These are phyloP conservation scores for Suricata suricatta DNA, from an alignment of 2,113 vertebrate species.

Conservation along the genomic window DNA sequence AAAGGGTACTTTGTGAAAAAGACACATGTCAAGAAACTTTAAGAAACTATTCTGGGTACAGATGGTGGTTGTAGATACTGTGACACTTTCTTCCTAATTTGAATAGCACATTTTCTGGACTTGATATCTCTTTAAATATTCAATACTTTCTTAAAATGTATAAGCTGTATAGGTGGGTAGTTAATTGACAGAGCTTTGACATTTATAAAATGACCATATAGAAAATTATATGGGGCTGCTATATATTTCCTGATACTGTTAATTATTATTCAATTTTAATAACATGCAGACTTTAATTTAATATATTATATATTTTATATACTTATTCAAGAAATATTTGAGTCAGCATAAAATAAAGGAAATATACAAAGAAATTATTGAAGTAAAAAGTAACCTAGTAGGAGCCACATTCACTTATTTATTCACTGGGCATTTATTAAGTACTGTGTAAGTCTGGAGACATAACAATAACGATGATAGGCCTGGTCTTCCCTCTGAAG, in stretches of 20 bases:
- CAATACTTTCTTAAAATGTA: neutral
- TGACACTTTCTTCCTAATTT: conserved; percentile 42
- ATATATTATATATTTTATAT: neutral
- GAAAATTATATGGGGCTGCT: neutral
- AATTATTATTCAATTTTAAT: conserved; percentile 29
- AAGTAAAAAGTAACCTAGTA: conserved; percentile 4
- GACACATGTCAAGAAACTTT: conserved; percentile 2
- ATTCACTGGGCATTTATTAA: neutral
- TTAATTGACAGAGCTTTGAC: neutral
- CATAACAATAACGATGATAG: neutral
- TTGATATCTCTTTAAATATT: neutral
- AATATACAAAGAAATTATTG: neutral
- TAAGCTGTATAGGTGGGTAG: neutral
- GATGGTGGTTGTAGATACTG: conserved; percentile 3
- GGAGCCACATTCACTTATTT: neutral
- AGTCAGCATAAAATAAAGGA: neutral
- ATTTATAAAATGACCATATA: conserved; percentile 29
- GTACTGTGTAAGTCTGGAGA: neutral
- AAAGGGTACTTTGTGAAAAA: neutral
- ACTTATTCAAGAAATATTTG: neutral
- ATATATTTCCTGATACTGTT: neutral
- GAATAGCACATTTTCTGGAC: conserved; percentile 46
- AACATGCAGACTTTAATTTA: conserved; percentile 7
- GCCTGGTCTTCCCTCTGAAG: neutral
- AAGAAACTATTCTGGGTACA: neutral